A percentile compares a stretch with the other conserved stretches of the same genome.
These are phyloP conservation scores for Grus americana DNA, from an alignment of 2,113 vertebrate species.

Conservation along the genomic window DNA sequence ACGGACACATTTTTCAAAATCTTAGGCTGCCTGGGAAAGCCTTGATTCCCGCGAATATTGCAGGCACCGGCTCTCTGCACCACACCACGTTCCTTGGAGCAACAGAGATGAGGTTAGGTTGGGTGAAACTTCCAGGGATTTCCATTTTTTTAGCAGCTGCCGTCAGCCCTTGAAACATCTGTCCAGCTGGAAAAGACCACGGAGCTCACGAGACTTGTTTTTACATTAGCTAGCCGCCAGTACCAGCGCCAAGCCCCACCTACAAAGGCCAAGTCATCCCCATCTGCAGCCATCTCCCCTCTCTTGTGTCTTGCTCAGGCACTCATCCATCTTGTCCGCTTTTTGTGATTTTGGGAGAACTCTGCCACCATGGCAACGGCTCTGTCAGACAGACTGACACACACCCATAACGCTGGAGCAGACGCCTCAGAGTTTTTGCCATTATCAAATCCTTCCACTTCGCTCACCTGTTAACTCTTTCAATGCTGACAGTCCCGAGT, in stretches of 20 bases:
- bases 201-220: background rate
- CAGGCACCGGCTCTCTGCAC: background rate
- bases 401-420: background rate
- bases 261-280: background rate
- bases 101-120: background rate
- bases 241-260: background rate
- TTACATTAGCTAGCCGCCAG: background rate
- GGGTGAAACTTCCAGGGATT: constrained; percentile 52
- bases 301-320: background rate
- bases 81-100: accelerated
- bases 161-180: background rate
- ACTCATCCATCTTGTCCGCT: background rate
- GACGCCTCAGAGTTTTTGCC: background rate
- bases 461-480: background rate
- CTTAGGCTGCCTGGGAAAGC: constrained; percentile 12
- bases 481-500: background rate
- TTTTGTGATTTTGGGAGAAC: background rate
- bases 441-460: background rate
- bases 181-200: background rate
- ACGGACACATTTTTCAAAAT: background rate
- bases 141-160: background rate
- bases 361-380: constrained; percentile 29
- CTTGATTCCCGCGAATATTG: background rate
- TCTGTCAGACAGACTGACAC: constrained; percentile 27
- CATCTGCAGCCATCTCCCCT: background rate